phyloP scores from a whole-genome alignment of 1,140 invertebrate species.

The Caenorhabditis brenneri region DNA sequence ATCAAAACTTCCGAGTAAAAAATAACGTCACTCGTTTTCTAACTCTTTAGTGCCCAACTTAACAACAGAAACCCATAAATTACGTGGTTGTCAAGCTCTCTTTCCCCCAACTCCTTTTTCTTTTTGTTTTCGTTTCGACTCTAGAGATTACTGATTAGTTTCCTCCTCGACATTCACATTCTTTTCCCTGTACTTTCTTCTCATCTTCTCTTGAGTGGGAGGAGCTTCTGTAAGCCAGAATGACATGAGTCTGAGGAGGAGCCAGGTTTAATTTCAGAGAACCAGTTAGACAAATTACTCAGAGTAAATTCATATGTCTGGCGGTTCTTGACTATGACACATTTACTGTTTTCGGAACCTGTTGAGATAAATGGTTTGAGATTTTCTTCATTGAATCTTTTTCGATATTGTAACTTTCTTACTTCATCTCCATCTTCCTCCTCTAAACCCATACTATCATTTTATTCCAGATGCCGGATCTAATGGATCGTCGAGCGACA shows the following conservation, averaged over 20 bases:
- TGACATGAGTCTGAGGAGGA: too few species aligned
- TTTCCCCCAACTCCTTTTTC: background rate
- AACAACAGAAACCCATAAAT: background rate
- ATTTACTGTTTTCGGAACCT: background rate
- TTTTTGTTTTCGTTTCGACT: background rate
- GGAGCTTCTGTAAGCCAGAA: too few species aligned
- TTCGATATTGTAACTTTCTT: background rate
- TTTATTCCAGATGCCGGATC: background rate
- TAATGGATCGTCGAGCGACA: slow-evolving; percentile 1
- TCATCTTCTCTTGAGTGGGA: background rate
- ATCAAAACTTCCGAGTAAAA: too few species aligned
- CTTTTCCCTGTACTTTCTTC: background rate
- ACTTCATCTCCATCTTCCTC: background rate
- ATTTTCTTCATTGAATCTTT: too few species aligned
- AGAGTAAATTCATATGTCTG: too few species aligned
- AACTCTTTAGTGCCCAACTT: background rate
- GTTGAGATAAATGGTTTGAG: too few species aligned
- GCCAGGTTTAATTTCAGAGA: too few species aligned
- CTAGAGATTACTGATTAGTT: background rate
- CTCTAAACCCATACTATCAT: too few species aligned
- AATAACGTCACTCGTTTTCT: too few species aligned
- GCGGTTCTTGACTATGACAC: too few species aligned
- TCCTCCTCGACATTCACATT: background rate
- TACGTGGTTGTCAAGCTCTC: background rate
- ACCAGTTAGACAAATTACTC: too few species aligned